These are phyloP conservation scores for Chironomus tepperi DNA, from an alignment of 1,140 invertebrate species.

Conservation along the genomic window DNA sequence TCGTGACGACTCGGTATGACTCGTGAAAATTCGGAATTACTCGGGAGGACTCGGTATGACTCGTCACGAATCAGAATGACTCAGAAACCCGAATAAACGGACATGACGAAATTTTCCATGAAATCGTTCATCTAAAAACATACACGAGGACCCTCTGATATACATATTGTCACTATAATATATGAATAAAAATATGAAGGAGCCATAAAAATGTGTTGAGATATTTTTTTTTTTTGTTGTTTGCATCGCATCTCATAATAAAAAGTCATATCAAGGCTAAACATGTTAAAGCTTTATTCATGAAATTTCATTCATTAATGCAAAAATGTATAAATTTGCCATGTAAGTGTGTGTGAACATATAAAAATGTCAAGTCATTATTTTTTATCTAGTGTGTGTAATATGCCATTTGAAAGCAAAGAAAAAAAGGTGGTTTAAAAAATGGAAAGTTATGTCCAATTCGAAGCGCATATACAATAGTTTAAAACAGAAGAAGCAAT, in stretches of 20 bases:
- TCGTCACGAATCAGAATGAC: too few species aligned
- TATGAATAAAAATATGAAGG: not conserved
- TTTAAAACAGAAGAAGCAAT: too few species aligned
- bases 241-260: not conserved
- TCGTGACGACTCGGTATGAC: too few species aligned
- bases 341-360: not conserved
- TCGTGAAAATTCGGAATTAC: too few species aligned
- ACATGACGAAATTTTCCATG: too few species aligned
- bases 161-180: too few species aligned
- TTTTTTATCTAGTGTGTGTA: conserved; percentile 11
- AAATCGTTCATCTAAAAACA: too few species aligned
- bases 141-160: too few species aligned
- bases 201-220: not conserved
- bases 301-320: conserved; percentile 5
- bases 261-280: not conserved
- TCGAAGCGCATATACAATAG: too few species aligned
- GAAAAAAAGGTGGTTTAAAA: not conserved
- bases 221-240: not conserved
- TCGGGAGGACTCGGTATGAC: too few species aligned
- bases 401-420: not conserved
- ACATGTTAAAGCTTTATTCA: not conserved
- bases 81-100: too few species aligned
- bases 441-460: too few species aligned
- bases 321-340: not conserved
- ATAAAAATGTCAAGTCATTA: conserved; percentile 11